phyloP scores from a whole-genome alignment of 2,797 vertebrate genomes.

The Buphagus erythrorhynchus region DNA sequence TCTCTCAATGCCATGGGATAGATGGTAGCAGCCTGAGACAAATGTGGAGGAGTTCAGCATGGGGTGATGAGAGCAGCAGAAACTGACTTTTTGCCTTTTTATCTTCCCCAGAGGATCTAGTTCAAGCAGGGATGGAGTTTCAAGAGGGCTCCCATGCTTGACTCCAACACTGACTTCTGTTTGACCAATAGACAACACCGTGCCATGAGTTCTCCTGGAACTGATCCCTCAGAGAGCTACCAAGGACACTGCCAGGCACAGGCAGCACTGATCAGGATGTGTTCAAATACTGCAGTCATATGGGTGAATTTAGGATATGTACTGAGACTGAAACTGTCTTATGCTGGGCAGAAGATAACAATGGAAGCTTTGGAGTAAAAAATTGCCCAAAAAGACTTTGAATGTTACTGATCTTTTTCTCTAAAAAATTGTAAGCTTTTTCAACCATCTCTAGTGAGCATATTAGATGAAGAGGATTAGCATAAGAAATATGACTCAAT shows the following conservation, averaged over 20 bases:
- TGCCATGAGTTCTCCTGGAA: background rate
- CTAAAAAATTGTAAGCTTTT: background rate
- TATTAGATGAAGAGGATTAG: constrained; percentile 55
- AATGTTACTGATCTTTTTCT: background rate
- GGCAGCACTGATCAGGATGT: background rate
- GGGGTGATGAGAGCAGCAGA: background rate
- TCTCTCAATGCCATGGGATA: background rate
- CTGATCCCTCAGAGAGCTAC: background rate
- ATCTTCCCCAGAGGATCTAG: rapidly evolving
- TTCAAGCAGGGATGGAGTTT: background rate
- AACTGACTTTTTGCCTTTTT: background rate
- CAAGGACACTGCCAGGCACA: background rate
- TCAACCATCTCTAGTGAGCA: background rate
- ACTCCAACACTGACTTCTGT: background rate
- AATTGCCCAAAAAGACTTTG: background rate
- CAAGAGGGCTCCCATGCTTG: background rate
- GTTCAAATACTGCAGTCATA: background rate
- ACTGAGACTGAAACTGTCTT: background rate
- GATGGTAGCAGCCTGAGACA: background rate
- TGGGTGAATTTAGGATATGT: background rate
- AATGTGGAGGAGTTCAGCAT: background rate
- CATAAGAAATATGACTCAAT: constrained; percentile 38
- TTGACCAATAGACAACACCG: background rate
- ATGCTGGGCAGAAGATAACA: background rate
- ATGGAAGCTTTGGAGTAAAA: background rate